These are phyloP conservation scores for Lasaia peninsularis DNA, from an alignment of 1,140 invertebrate species.

Conservation along the genomic window DNA sequence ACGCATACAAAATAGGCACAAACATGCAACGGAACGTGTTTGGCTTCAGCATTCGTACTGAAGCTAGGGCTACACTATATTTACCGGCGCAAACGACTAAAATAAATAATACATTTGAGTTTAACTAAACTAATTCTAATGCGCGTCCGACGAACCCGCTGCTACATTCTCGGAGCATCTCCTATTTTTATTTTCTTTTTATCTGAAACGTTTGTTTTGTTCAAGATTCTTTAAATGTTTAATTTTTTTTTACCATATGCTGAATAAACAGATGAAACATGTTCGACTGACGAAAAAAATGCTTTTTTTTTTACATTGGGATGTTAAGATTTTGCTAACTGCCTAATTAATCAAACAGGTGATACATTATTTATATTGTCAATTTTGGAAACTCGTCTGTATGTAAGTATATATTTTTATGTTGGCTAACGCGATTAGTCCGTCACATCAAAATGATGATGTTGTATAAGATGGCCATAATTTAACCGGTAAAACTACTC, in stretches of 20 bases:
- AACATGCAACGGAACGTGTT: neutral
- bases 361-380: too few relatives aligned
- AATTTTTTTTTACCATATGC: neutral
- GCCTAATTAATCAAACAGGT: too few relatives aligned
- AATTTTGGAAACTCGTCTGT: too few relatives aligned
- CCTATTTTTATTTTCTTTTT: constrained; percentile 14
- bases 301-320: neutral
- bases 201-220: constrained; percentile 11
- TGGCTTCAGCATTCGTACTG: neutral
- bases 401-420: too few relatives aligned
- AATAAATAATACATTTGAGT: constrained; percentile 47
- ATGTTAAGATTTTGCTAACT: too few relatives aligned
- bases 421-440: too few relatives aligned
- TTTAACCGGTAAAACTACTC: too few relatives aligned
- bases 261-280: neutral
- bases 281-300: neutral
- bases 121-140: constrained; percentile 34
- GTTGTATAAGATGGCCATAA: too few relatives aligned
- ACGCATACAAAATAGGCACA: constrained; percentile 1
- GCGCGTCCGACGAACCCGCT: constrained; percentile 30
- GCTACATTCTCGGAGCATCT: neutral
- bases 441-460: too few relatives aligned
- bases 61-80: constrained; percentile 25
- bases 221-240: neutral
- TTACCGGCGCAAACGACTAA: constrained; percentile 35